Conservation (phyloP, 2,113 vertebrate species). For the Hipposideros armiger region DNA sequence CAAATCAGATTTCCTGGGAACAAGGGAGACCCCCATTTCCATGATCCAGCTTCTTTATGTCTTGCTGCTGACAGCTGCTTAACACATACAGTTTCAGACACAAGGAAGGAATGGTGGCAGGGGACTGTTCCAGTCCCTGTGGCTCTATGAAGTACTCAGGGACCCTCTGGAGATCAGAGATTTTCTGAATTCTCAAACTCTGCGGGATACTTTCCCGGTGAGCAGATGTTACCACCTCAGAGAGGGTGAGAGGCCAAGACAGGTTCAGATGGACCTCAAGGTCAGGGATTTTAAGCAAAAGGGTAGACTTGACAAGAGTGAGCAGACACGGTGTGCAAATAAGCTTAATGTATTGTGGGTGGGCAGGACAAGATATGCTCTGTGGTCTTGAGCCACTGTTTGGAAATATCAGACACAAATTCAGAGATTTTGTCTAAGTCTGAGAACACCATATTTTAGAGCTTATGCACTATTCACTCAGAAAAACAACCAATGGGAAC, state of each 20-base stretch:
- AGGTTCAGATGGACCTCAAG: not conserved
- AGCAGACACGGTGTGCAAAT: not conserved
- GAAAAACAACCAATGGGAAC: not conserved
- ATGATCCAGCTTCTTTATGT: not conserved
- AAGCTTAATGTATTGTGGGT: too few species aligned
- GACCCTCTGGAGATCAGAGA: not conserved
- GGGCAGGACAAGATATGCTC: not conserved
- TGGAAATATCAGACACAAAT: not conserved
- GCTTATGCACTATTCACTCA: not conserved
- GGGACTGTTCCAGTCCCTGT: not conserved
- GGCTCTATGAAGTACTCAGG: not conserved
- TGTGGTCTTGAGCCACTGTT: not conserved
- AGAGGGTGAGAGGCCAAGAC: not conserved
- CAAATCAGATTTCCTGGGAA: not conserved
- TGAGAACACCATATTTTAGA: not conserved
- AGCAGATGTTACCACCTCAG: not conserved
- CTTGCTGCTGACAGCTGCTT: not conserved
- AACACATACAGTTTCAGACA: not conserved
- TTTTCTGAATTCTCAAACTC: not conserved
- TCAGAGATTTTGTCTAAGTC: not conserved
- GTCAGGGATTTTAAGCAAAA: not conserved
- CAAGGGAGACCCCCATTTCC: not conserved
- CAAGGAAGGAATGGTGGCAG: not conserved
- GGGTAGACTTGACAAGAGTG: not conserved
- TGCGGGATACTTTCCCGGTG: not conserved